Percentiles rank a stretch among this genome's conserved stretches.
These are phyloP conservation scores for Ylistrum balloti DNA, from an alignment of 1,140 invertebrate genomes.

Conservation along the genomic window DNA sequence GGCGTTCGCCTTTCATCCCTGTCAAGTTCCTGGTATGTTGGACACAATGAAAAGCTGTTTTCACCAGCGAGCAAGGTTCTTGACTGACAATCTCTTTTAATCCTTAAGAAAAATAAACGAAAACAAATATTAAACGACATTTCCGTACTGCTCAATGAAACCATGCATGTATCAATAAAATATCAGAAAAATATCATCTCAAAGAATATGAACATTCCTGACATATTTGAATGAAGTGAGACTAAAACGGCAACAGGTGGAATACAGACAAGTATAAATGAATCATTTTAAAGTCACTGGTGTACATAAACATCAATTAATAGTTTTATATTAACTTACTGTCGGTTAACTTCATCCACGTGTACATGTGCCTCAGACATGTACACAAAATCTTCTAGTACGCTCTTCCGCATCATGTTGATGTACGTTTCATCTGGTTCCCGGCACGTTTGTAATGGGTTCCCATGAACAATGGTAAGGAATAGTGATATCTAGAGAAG, in stretches of 20 bases:
- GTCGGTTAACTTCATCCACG: neutral
- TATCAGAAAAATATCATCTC: too few species aligned
- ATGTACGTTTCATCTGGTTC: neutral
- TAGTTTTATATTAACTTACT: neutral
- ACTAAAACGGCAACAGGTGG: too few species aligned
- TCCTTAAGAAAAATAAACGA: too few species aligned
- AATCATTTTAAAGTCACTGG: too few species aligned
- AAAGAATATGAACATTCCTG: too few species aligned
- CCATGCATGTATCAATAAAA: too few species aligned
- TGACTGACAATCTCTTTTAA: neutral
- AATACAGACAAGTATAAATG: too few species aligned
- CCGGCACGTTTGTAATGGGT: neutral
- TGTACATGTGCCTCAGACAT: conserved; percentile 25
- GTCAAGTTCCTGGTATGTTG: neutral
- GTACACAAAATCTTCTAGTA: neutral
- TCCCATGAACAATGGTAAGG: neutral
- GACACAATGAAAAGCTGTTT: neutral
- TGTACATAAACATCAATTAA: neutral
- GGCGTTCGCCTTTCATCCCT: conserved; percentile 6
- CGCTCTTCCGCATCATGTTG: neutral
- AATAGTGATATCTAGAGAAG: neutral
- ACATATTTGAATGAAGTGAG: too few species aligned
- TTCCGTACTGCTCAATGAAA: too few species aligned
- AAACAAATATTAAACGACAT: too few species aligned
- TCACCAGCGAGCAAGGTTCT: neutral